Evolutionary conservation across 2,113 vertebrate species (phyloP).

Genomic region (Percopsis transmontana): DNA sequence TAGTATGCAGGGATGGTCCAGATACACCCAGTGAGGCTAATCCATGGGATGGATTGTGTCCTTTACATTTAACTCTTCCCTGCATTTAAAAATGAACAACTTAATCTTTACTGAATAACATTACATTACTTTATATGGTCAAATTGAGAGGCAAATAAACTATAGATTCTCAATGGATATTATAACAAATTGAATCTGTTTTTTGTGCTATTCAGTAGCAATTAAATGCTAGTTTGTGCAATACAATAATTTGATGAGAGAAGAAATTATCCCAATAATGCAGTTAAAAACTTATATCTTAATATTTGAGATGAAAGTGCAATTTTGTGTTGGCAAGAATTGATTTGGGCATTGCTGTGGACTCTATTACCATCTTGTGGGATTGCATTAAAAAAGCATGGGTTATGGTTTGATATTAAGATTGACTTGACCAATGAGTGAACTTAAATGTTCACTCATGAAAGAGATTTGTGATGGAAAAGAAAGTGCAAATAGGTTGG

Average conservation of each 20-base stretch:
- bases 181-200: too few species aligned
- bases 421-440: not conserved
- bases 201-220: too few species aligned
- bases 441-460: not conserved
- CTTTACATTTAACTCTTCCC: not conserved
- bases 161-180: too few species aligned
- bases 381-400: not conserved
- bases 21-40: not conserved
- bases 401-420: not conserved
- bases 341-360: conserved; percentile 15
- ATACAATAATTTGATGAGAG: too few species aligned
- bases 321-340: not conserved
- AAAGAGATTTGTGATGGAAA: too few species aligned
- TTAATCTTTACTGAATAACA: not conserved
- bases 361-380: conserved; percentile 66
- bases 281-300: not conserved
- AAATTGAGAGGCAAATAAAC: not conserved
- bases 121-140: too few species aligned
- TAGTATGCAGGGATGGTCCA: not conserved
- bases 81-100: not conserved
- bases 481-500: too few species aligned
- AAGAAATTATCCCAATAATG: too few species aligned
- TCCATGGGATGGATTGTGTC: not conserved
- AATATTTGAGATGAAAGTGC: not conserved
- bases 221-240: too few species aligned